Evolutionary conservation across 2,888 invertebrate species (phyloP).

Genomic region (Thumatha senex): DNA sequence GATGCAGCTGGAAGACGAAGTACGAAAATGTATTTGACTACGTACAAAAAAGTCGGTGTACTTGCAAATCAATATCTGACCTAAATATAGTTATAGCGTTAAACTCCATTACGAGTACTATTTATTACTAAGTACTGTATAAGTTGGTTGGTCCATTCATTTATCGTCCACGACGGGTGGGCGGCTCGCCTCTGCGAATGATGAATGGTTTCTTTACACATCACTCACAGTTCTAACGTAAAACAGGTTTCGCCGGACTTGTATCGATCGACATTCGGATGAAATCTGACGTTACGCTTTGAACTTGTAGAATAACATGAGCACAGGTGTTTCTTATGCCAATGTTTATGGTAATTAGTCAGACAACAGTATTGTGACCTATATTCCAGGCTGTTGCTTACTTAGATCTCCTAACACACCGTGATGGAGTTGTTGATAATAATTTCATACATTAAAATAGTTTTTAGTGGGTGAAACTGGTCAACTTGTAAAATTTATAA

Average conservation of each 20-base stretch:
- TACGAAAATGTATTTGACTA: too few species aligned
- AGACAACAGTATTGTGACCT: constrained; percentile 1
- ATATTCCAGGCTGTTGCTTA: neutral
- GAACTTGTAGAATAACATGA: constrained; percentile 48
- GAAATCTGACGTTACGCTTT: constrained; percentile 58
- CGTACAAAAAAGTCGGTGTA: too few species aligned
- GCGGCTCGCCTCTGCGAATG: constrained; percentile 47
- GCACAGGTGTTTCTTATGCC: constrained; percentile 17
- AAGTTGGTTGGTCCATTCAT: constrained; percentile 16
- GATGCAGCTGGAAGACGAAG: too few species aligned
- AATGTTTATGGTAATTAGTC: constrained; percentile 21
- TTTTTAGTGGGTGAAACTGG: too few species aligned
- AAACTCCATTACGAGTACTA: neutral
- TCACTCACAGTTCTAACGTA: constrained; percentile 54
- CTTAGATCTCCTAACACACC: neutral
- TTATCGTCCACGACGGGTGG: constrained; percentile 35
- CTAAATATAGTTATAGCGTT: neutral
- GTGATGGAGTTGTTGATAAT: neutral
- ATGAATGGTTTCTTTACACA: constrained; percentile 54
- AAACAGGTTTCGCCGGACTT: constrained; percentile 57
- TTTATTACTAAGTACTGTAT: neutral
- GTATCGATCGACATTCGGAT: constrained; percentile 51
- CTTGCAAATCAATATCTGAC: too few species aligned
- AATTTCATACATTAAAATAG: neutral
- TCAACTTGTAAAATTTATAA: too few species aligned